These are phyloP conservation scores for Rotaria socialis DNA, from an alignment of 2,888 invertebrate species.

Conservation along the genomic window DNA sequence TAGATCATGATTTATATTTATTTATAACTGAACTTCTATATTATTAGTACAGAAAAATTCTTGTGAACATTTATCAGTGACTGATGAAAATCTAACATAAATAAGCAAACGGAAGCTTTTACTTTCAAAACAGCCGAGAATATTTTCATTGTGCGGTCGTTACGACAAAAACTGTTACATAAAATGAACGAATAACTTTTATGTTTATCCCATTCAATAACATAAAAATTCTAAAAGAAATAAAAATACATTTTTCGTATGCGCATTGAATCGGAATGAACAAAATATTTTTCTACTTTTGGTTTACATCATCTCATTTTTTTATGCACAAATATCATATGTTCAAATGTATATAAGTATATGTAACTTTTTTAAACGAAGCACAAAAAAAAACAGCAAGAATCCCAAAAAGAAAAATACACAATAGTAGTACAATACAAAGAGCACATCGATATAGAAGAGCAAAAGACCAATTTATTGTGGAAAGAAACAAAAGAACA, in stretches of 20 bases:
- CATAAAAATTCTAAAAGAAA: background rate
- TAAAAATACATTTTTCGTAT: background rate
- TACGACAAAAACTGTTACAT: too few species aligned
- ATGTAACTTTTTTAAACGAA: background rate
- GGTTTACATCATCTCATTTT: background rate
- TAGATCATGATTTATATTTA: too few species aligned
- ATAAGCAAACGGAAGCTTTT: too few species aligned
- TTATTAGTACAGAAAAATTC: too few species aligned
- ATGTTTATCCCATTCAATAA: background rate
- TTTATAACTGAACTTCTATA: too few species aligned
- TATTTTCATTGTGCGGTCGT: too few species aligned
- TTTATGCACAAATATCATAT: slow-evolving; percentile 10
- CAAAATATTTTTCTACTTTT: background rate
- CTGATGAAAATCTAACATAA: too few species aligned
- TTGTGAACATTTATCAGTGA: too few species aligned
- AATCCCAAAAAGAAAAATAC: background rate
- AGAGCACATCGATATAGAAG: background rate
- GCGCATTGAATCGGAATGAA: background rate
- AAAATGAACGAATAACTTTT: background rate
- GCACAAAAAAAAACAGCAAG: background rate
- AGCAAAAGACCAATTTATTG: background rate
- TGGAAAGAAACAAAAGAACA: background rate
- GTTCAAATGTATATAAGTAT: background rate
- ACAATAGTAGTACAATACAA: slow-evolving; percentile 9
- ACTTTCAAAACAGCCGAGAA: too few species aligned